Evolutionary conservation across 2,888 invertebrate genomes (phyloP).

Genomic region (Cylindroiulus punctatus): DNA sequence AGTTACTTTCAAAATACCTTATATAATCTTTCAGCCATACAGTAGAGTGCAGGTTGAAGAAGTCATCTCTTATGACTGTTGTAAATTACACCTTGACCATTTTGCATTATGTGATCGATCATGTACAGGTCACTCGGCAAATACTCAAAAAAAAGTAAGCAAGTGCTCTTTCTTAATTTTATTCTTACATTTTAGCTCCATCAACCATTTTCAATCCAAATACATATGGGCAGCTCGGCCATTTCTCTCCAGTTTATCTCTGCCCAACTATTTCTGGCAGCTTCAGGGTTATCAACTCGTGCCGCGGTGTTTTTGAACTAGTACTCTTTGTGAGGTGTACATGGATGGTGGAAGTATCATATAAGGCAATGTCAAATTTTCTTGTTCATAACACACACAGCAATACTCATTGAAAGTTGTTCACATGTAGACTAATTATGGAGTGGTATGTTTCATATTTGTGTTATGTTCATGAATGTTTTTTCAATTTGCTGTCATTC

Average conservation of each 20-base stretch:
- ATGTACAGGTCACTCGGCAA: no score
- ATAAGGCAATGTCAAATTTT: no score
- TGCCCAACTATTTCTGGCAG: not conserved
- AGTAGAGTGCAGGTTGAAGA: no score
- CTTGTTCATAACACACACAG: no score
- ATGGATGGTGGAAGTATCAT: no score
- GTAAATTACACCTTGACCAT: no score
- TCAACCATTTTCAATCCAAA: not conserved
- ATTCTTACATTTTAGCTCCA: not conserved
- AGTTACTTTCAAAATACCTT: no score
- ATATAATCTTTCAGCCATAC: no score
- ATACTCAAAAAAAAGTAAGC: not conserved
- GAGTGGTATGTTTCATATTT: not conserved
- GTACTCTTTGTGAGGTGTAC: no score
- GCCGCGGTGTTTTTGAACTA: no score
- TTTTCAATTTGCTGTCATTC: not conserved
- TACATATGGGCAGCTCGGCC: not conserved
- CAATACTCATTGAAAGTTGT: not conserved
- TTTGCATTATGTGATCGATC: no score
- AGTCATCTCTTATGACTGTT: no score
- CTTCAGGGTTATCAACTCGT: not conserved
- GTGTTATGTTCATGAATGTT: not conserved
- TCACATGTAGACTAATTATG: not conserved
- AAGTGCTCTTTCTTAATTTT: not conserved
- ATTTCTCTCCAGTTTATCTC: not conserved